Evolutionary conservation across 2,113 vertebrate species (phyloP), one percentile per base, ranked within the genome.

Genomic region (Regulus satrapa): DNA sequence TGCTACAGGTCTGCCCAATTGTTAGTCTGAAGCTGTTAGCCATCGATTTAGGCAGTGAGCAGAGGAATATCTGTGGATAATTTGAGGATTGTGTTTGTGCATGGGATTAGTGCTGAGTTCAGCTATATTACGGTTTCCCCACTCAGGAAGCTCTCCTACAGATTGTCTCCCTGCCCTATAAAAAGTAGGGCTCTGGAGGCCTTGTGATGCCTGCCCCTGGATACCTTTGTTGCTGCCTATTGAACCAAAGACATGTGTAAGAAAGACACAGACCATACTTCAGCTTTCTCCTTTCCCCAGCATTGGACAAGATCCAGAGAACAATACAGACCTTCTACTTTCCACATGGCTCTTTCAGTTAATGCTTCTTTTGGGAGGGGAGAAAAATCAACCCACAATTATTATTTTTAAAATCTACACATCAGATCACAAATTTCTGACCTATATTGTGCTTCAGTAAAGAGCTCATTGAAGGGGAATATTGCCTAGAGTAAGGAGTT

Each of bases 361-460:
- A 86, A 51, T 52, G 38, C 48, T 94, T 72, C 72, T 83, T 84
- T 66, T 43, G 36, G 38, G 64, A 74, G 31, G 36, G 40, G 25
- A 86, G 55, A 48, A 91, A 91, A 91, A 66, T 43, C 76, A 71
- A 24, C 31, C 51, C n/a, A 56, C 38, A 23, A 6, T 63, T 78
- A 91, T 86, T 71, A 87, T 69, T 84, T 94, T 92, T 89, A 49
- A 92, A 75, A 56, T 59, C 61, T 77, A 77, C 56, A 63, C 3
- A 2, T 75, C 43, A 77, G 46, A 77, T 58, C 16, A 4, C 11
- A 11, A 49, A 85, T 96, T 92, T 86, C 75, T 93, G 96, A 95
- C 96, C 96, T 92, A 97, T 49, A 95, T 96, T 87, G 52, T 12
- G 36, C 80, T 84, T 75, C 25, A 68, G 55, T 28, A 68, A 78